These are phyloP conservation scores for Lasioglossum lativentre DNA, from an alignment of 2,888 invertebrate species.

Conservation along the genomic window DNA sequence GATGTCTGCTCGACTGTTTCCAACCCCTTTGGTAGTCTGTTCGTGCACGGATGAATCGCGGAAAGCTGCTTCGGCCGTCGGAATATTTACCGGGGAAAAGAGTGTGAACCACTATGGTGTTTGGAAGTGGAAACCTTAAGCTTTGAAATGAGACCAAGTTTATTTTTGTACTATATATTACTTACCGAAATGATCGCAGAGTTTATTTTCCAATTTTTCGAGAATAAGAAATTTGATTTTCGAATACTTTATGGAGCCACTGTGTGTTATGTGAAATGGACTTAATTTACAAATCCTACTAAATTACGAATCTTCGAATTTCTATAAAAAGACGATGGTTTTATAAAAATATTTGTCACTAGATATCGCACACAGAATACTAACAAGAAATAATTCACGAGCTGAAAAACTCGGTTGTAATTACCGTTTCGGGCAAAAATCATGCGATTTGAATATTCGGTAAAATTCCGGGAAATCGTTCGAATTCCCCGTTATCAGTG, in stretches of 20 bases:
- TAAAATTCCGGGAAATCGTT: not conserved
- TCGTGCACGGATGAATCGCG: not conserved
- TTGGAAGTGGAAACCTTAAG: not conserved
- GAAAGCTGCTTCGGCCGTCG: not conserved
- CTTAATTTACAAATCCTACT: too few relatives aligned
- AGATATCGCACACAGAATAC: not conserved
- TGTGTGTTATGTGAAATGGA: too few relatives aligned
- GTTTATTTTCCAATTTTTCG: too few relatives aligned
- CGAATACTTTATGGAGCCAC: too few relatives aligned
- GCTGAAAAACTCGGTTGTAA: not conserved
- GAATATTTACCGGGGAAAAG: not conserved
- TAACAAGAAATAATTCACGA: not conserved
- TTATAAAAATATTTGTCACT: not conserved
- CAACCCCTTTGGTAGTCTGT: not conserved
- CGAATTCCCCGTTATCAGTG: not conserved
- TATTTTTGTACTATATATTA: too few relatives aligned
- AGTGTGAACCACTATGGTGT: not conserved
- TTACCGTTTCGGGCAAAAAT: not conserved
- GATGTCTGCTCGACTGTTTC: not conserved
- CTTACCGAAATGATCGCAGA: too few relatives aligned
- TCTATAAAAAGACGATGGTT: too few relatives aligned
- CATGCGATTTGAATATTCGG: not conserved
- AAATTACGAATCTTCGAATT: too few relatives aligned
- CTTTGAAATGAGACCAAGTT: too few relatives aligned
- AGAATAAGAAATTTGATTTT: too few relatives aligned